phyloP scores from a whole-genome alignment of 1,140 invertebrate genomes.

The Conopomorpha cramerella region DNA sequence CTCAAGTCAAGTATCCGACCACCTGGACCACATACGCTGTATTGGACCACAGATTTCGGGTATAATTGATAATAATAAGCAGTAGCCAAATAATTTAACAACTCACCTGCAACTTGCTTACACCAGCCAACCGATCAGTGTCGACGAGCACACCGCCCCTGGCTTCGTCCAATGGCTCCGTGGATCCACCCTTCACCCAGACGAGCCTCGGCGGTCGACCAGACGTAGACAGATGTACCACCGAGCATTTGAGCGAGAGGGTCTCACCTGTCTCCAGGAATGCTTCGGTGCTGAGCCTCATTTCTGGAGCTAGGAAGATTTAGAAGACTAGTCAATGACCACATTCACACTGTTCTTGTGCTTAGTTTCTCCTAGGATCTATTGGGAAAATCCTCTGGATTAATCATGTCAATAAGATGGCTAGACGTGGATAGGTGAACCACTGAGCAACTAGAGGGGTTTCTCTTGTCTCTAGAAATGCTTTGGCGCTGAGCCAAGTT shows the following conservation, averaged over 20 bases:
- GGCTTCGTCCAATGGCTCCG: slow-evolving; percentile 31
- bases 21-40: too few species aligned
- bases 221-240: slow-evolving; percentile 28
- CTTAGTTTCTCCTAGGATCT: too few species aligned
- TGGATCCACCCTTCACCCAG: slow-evolving; percentile 35
- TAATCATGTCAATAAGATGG: too few species aligned
- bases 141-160: slow-evolving; percentile 40
- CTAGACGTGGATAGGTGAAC: slow-evolving; percentile 28
- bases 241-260: slow-evolving; percentile 35
- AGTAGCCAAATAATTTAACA: too few species aligned
- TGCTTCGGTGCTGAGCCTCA: slow-evolving; percentile 41
- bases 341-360: too few species aligned
- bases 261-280: slow-evolving; percentile 45
- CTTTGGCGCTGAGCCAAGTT: slow-evolving; percentile 45
- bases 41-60: too few species aligned
- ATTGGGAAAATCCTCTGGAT: too few species aligned
- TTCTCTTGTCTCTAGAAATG: slow-evolving; percentile 41
- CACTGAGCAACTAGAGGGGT: slow-evolving; percentile 37
- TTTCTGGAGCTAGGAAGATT: slow-evolving; percentile 47
- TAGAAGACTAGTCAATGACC: too few species aligned
- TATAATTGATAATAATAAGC: too few species aligned
- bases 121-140: slow-evolving; percentile 36
- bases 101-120: slow-evolving; percentile 41
- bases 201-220: slow-evolving; percentile 20
- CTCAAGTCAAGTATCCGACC: too few species aligned